Conservation (phyloP, 2,113 vertebrate species). For the Excalfactoria chinensis region DNA sequence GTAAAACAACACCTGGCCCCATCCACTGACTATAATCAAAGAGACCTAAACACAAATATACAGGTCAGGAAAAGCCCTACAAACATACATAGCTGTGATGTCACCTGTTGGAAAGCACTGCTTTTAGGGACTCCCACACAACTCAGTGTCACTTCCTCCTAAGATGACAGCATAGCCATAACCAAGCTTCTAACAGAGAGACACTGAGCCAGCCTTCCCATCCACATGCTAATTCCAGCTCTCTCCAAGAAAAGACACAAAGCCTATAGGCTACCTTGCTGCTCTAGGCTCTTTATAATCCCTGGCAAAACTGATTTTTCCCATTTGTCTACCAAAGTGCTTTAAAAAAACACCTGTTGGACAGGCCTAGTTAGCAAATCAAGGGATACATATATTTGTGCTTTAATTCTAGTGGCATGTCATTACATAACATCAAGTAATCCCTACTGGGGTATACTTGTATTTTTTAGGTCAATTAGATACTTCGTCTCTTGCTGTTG, state of each 20-base stretch:
- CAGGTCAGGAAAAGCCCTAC: neutral
- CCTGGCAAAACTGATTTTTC: neutral
- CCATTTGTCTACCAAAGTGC: neutral
- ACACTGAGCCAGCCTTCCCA: neutral
- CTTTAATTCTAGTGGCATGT: conserved; percentile 22
- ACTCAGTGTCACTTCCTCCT: neutral
- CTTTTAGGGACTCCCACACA: neutral
- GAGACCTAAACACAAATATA: neutral
- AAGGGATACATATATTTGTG: neutral
- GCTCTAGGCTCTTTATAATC: neutral
- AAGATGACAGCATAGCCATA: neutral
- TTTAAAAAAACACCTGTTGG: neutral
- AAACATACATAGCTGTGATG: neutral
- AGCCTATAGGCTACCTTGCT: neutral
- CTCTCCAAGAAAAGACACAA: neutral
- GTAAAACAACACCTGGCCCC: neutral
- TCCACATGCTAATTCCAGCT: neutral
- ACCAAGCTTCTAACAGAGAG: neutral
- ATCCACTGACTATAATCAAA: neutral
- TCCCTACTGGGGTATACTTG: neutral
- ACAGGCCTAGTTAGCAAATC: neutral
- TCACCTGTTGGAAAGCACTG: neutral
- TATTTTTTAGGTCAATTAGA: conserved; percentile 28
- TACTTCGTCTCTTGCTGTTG: conserved; percentile 20
- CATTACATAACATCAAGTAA: conserved; percentile 22